Evolutionary conservation across 2,888 invertebrate genomes (phyloP), one percentile per base, ranked within the genome.

Genomic region (Octonoba sinensis): DNA sequence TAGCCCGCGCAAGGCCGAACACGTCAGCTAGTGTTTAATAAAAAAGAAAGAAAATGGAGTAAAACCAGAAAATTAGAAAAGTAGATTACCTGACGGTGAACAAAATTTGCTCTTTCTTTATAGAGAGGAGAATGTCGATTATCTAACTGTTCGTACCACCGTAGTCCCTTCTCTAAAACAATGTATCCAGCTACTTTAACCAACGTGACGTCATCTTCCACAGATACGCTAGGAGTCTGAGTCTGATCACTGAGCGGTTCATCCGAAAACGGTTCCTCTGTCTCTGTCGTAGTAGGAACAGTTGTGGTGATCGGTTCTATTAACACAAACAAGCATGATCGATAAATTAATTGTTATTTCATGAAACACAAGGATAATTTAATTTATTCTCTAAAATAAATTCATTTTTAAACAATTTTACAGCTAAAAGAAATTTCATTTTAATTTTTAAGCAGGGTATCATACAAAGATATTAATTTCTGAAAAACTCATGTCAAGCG

Each of bases 61-160:
- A 6, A 27, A 27, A 27, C 6, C 27, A 3, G 6, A 27, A 27
- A 6, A 2, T 36, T 11, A 8, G 11, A 36, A 36, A 1, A 36
- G 8, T 36, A 1, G 11, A 8, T 78, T 66, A 83, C 83, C 16
- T 73, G 72, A 15, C 60, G 12, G n/a, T 74, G 83, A 13, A 83
- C 67, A 11, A 44, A 54, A 4, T 71, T 57, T 15, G 73, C 57
- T 13, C 69, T 47, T 24, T 71, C 44, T 24, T 79, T 76, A 49
- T 72, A 83, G 13, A 71, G 71, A 0, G 83, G 79, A 1, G 83
- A 79, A 24, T 71, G 67, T 18, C 79, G 60, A 62, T 83, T 77
- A 65, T 54, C 49, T 16, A 83, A 49, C 20, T 59, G 56, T 11
- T 67, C 62, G 11, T 46, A 65, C 83, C 83, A 83, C 36, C 62